Evolutionary conservation across 2,113 vertebrate species (phyloP).

Genomic region (Chloebia gouldiae): DNA sequence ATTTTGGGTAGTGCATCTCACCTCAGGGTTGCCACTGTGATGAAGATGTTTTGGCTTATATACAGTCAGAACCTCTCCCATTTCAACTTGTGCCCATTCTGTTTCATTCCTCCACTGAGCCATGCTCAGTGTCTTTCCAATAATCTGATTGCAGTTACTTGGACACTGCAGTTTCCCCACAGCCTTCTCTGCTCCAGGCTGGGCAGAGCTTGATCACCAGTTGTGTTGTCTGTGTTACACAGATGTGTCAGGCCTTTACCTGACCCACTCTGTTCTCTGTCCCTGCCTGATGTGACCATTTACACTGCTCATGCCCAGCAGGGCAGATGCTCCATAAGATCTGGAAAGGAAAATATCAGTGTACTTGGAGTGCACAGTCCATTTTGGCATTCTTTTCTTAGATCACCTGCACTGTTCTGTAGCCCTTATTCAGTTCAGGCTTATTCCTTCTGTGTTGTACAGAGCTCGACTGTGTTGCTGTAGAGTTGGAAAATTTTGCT

Average conservation of each 20-base stretch:
- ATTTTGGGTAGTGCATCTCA: not conserved
- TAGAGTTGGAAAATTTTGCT: not conserved
- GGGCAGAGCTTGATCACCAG: not conserved
- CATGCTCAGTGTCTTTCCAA: not conserved
- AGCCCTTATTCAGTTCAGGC: not conserved
- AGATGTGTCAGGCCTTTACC: not conserved
- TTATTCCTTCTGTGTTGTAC: not conserved
- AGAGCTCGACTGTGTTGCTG: not conserved
- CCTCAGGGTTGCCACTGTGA: not conserved
- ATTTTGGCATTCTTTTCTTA: not conserved
- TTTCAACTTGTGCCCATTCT: not conserved
- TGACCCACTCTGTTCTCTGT: accelerated
- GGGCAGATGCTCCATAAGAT: not conserved
- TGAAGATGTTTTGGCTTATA: not conserved
- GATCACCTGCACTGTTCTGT: not conserved
- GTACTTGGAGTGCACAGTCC: not conserved
- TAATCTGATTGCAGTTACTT: not conserved
- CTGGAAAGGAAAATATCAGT: not conserved
- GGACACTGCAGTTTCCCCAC: not conserved
- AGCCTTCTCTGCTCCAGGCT: not conserved
- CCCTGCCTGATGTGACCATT: not conserved
- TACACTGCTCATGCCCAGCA: not conserved
- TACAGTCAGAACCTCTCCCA: not conserved
- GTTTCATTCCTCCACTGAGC: not conserved
- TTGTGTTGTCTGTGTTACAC: accelerated